Conservation (phyloP, 2,113 vertebrate genomes). For the Puffinus mauretanicus region DNA sequence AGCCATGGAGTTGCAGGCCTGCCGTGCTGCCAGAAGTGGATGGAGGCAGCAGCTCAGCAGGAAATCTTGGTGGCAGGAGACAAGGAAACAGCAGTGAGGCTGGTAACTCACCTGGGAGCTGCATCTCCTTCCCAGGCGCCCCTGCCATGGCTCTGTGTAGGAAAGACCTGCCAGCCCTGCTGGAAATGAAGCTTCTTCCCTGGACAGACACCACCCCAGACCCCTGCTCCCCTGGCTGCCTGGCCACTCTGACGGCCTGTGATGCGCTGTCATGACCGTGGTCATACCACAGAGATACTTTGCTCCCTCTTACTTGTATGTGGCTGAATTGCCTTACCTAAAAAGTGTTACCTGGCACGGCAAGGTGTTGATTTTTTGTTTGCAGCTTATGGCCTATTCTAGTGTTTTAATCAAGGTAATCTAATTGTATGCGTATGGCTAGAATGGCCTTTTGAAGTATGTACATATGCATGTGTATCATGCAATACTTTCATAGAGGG, state of each 20-base stretch:
- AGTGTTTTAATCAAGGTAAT: not conserved
- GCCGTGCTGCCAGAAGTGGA: not conserved
- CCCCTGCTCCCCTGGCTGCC: not conserved
- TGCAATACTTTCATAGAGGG: not conserved
- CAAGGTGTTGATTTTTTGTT: not conserved
- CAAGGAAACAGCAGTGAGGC: not conserved
- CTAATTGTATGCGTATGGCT: not conserved
- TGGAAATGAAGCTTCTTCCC: not conserved
- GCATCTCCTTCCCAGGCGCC: not conserved
- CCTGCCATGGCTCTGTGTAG: not conserved
- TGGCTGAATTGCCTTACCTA: not conserved
- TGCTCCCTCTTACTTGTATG: not conserved
- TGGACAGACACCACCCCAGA: not conserved
- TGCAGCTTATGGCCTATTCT: not conserved
- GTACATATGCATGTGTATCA: too few species aligned
- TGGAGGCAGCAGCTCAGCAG: not conserved
- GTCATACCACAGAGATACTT: not conserved
- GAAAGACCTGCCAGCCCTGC: not conserved
- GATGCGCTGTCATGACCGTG: not conserved
- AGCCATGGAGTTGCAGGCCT: not conserved
- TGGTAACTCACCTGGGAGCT: not conserved
- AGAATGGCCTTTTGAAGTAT: not conserved
- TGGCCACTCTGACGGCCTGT: not conserved
- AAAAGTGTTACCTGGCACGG: not conserved
- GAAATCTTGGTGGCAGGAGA: not conserved